These are phyloP conservation scores for Rutpela maculata DNA, from an alignment of 2,888 invertebrate species.

Conservation along the genomic window DNA sequence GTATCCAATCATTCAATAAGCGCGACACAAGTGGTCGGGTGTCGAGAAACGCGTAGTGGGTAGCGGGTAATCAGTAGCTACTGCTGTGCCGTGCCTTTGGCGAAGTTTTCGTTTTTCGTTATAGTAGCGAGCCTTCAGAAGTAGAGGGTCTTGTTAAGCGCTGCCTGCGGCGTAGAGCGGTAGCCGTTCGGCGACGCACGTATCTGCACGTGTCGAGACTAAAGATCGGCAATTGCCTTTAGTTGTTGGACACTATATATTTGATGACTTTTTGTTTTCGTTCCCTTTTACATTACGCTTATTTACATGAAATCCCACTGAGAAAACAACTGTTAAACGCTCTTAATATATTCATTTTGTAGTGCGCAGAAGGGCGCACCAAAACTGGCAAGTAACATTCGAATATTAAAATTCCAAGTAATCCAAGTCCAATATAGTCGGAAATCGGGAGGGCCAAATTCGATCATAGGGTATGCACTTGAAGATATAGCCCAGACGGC, in stretches of 20 bases:
- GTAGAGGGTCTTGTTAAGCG: conserved; percentile 68
- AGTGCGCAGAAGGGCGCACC: not conserved
- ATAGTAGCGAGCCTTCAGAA: conserved; percentile 61
- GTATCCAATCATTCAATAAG: conserved; percentile 70
- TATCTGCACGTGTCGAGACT: conserved; percentile 68
- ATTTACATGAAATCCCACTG: conserved; percentile 48
- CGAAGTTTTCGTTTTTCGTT: conserved; percentile 57
- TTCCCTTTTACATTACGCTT: conserved; percentile 55
- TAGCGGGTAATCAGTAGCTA: conserved; percentile 65
- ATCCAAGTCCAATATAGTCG: too few relatives aligned
- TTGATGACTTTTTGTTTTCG: conserved; percentile 63
- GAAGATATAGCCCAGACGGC: too few relatives aligned
- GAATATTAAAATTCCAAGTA: too few relatives aligned
- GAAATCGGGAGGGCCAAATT: too few relatives aligned
- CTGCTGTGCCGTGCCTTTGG: conserved; percentile 55
- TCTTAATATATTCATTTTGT: conserved; percentile 24
- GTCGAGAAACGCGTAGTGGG: conserved; percentile 57
- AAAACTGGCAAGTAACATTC: not conserved
- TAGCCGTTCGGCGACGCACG: conserved; percentile 65
- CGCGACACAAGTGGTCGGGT: conserved; percentile 63
- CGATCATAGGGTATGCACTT: too few relatives aligned
- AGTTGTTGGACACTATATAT: conserved; percentile 53
- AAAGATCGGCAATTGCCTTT: conserved; percentile 60
- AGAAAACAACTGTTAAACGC: conserved; percentile 14
- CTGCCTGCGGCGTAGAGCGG: conserved; percentile 60